Evolutionary conservation across 2,888 invertebrate genomes (phyloP).

Genomic region (Thymelicus acteon): DNA sequence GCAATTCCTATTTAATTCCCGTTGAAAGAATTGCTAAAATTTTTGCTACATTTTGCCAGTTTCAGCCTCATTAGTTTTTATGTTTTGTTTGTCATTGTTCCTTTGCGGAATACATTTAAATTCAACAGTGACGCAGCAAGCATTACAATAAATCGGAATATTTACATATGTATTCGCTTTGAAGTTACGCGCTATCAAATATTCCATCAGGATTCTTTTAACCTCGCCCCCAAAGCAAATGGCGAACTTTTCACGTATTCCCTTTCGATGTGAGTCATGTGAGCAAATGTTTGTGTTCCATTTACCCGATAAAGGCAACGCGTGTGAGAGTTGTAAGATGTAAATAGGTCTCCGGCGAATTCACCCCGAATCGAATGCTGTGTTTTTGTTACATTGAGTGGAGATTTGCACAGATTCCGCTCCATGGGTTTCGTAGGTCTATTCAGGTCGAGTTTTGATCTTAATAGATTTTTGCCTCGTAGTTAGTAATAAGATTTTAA

Average conservation of each 20-base stretch:
- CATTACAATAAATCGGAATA: constrained; percentile 12
- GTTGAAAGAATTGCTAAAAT: no score
- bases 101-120: background rate
- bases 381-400: constrained; percentile 12
- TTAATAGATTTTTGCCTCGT: no score
- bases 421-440: no score
- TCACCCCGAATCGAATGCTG: constrained; percentile 34
- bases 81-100: no score
- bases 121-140: constrained; percentile 6
- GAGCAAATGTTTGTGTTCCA: constrained; percentile 58
- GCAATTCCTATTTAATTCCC: no score
- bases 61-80: no score
- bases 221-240: constrained; percentile 36
- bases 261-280: constrained; percentile 44
- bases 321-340: constrained; percentile 51
- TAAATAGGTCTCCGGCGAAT: constrained; percentile 62
- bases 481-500: no score
- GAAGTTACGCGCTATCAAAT: background rate
- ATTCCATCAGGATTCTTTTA: constrained; percentile 15
- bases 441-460: no score
- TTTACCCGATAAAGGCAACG: constrained; percentile 49
- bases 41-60: no score
- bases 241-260: constrained; percentile 38
- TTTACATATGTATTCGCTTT: constrained; percentile 33
- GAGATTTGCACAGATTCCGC: background rate